Evolutionary conservation across 2,113 vertebrate genomes (phyloP), one percentile per base, ranked within the genome.

Genomic region (Thamnaconus septentrionalis): DNA sequence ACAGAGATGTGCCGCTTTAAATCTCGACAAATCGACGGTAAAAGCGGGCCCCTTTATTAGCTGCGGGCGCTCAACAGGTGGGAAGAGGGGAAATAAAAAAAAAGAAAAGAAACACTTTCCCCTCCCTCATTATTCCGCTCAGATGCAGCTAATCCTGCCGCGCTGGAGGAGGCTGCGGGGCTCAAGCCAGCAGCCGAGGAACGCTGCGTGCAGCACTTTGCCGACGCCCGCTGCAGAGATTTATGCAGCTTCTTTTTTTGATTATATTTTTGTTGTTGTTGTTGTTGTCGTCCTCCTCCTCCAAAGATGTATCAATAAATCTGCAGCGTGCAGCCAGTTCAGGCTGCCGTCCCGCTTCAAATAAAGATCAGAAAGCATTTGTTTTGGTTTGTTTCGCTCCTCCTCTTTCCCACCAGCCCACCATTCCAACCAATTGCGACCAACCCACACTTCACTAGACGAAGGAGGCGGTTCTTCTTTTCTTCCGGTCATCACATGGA

Each of bases 221-320:
- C 64, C 68, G 78, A 78, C 69, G 73, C 58, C 65, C 53, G 59
- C 46, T 63, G 64, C 57, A 80, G 55, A 44, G 75, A 75, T 81
- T 84, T 76, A 76, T 81, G 58, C 69, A 58, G 75, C 64, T 74
- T 78, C 18, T 31, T 31, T 31, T 31, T 31, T 31, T n/a, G n/a
- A 31, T 31, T 31, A 31, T 31, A 31, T 31, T 31, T 31, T 31
- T 31, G 18, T 31, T 31, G 18, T 31, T 31, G 18, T 31, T 31
- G 18, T 31, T 31, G 18, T 71, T 79, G 75, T 73, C 82, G 76
- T 72, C 59, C 64, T 80, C 78, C 75, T 31, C 74, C 41, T 61
- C 80, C 83, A 67, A 78, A 83, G 79, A 83, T 85, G 64, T 74
- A 60, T 71, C 69, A 42, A 75, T 80, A 81, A 81, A 83, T 83